Evolutionary conservation across 2,888 invertebrate genomes (phyloP).

Genomic region (Keiferia lycopersicella): DNA sequence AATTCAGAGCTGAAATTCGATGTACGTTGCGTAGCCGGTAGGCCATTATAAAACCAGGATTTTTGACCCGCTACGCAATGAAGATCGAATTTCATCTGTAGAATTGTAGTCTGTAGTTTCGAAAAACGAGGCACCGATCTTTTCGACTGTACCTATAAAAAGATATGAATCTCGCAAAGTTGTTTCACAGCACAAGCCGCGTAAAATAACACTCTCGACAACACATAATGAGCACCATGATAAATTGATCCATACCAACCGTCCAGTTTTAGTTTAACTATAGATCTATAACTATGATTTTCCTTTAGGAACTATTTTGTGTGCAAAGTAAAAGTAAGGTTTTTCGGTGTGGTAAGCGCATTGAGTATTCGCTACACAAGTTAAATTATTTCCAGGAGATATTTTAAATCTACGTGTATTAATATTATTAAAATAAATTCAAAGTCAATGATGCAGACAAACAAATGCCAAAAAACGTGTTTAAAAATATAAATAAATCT

Average conservation of each 20-base stretch:
- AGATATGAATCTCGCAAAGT: neutral
- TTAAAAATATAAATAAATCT: too few relatives aligned
- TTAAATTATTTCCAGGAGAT: neutral
- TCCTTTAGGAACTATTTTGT: slow-evolving; percentile 59
- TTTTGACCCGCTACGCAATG: too few relatives aligned
- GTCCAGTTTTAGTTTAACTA: slow-evolving; percentile 21
- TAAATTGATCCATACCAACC: slow-evolving; percentile 36
- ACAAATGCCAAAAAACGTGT: too few relatives aligned
- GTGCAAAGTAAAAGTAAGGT: slow-evolving; percentile 52
- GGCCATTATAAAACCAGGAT: too few relatives aligned
- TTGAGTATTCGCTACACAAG: neutral
- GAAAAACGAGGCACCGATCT: too few relatives aligned
- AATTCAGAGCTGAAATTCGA: too few relatives aligned
- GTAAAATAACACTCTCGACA: neutral
- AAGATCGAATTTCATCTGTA: too few relatives aligned
- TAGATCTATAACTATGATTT: slow-evolving; percentile 39
- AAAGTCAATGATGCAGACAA: too few relatives aligned
- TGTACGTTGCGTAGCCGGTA: too few relatives aligned
- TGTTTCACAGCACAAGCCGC: neutral
- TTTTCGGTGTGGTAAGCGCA: slow-evolving; percentile 12
- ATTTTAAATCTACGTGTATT: neutral
- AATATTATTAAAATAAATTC: too few relatives aligned
- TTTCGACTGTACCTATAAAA: too few relatives aligned
- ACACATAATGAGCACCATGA: slow-evolving; percentile 26
- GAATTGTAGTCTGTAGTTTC: too few relatives aligned